Conservation (phyloP, 1,140 invertebrate genomes). For the Brachionus paranguensis region DNA sequence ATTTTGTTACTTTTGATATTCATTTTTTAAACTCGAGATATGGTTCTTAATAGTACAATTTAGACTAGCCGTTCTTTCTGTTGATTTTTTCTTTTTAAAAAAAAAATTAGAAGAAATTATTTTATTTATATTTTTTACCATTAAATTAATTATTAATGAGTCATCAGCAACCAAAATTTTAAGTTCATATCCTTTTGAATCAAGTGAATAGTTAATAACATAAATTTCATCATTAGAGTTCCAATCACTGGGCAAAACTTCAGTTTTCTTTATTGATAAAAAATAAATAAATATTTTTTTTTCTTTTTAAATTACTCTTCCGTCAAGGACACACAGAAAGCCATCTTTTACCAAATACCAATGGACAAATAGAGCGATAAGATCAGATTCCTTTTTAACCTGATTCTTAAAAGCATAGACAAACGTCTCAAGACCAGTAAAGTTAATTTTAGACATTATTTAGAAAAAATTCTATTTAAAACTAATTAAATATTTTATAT, state of each 20-base stretch:
- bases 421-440: background rate
- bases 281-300: background rate
- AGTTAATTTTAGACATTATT: constrained; percentile 10
- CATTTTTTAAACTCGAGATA: background rate
- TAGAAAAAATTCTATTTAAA: background rate
- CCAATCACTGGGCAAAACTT: constrained; percentile 14
- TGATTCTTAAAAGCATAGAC: constrained; percentile 4
- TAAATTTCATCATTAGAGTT: background rate
- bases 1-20: background rate
- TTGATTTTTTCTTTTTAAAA: constrained; percentile 12
- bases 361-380: constrained; percentile 15
- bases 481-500: background rate
- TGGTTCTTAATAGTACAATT: background rate
- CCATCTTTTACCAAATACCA: constrained; percentile 14
- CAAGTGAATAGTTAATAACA: constrained; percentile 1
- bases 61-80: background rate
- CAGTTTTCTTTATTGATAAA: background rate
- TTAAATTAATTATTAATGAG: background rate
- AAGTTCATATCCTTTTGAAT: constrained; percentile 26
- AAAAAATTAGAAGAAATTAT: background rate
- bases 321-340: constrained; percentile 9
- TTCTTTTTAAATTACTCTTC: background rate
- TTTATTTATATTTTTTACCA: background rate
- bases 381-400: background rate
- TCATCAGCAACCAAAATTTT: background rate